Conservation (phyloP, 2,113 vertebrate species). For the Microcebus ravelobensis region DNA sequence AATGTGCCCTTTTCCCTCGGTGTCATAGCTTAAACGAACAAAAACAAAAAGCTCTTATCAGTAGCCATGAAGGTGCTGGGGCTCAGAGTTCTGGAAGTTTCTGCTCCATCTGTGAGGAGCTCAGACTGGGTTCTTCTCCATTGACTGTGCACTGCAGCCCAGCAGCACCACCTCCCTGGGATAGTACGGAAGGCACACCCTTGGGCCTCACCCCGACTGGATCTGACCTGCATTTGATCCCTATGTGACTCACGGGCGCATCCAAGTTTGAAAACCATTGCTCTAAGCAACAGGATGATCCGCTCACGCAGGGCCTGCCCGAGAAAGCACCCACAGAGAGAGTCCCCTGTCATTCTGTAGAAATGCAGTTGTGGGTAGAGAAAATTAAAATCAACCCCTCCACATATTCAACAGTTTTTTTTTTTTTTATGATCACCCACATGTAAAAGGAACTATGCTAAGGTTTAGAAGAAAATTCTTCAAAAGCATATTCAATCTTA, state of each 20-base stretch:
- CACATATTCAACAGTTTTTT: too few species aligned
- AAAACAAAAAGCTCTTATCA: neutral
- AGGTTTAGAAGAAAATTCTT: neutral
- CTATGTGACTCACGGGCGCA: accelerated
- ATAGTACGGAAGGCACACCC: accelerated
- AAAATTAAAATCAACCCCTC: neutral
- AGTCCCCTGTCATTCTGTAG: accelerated
- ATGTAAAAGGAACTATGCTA: neutral
- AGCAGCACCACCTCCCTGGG: neutral
- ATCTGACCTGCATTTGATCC: too few species aligned
- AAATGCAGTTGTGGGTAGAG: neutral
- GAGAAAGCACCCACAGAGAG: accelerated
- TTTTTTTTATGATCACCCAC: too few species aligned
- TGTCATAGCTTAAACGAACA: conserved; percentile 84
- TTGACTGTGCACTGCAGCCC: accelerated
- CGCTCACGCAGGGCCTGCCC: accelerated
- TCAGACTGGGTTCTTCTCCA: accelerated
- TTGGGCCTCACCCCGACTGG: neutral
- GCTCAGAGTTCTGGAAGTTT: accelerated
- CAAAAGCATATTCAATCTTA: neutral
- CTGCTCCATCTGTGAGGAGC: neutral
- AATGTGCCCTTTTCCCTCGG: conserved; percentile 81
- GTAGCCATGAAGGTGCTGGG: accelerated
- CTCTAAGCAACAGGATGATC: neutral
- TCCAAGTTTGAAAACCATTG: accelerated